Evolutionary conservation across 1,140 invertebrate genomes (phyloP).

Genomic region (Leptoteleia sp.): DNA sequence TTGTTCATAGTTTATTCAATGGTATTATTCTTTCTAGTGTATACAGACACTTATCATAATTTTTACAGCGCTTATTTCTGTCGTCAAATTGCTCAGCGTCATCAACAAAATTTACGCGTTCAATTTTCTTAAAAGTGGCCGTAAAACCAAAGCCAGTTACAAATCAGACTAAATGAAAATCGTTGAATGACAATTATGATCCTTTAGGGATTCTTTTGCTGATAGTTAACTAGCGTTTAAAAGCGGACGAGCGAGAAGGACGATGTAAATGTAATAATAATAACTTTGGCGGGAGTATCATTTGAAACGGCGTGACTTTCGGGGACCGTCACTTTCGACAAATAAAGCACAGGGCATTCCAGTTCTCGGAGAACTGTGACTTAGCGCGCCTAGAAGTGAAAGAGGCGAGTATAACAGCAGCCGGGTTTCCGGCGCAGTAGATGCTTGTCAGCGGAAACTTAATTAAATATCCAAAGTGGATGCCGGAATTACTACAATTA

Average conservation of each 20-base stretch:
- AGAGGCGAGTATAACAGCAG: slow-evolving; percentile 66
- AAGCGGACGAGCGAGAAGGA: slow-evolving; percentile 7
- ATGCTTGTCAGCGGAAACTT: slow-evolving; percentile 80
- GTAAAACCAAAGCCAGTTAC: slow-evolving; percentile 11
- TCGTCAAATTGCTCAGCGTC: background rate
- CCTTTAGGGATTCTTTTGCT: slow-evolving; percentile 39
- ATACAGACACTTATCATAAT: no score
- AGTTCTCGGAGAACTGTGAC: slow-evolving; percentile 54
- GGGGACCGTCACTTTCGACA: slow-evolving; percentile 62
- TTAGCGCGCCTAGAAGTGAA: slow-evolving; percentile 48
- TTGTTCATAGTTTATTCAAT: no score
- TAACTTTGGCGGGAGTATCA: slow-evolving; percentile 33
- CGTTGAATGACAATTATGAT: slow-evolving; percentile 48
- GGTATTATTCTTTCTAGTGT: no score
- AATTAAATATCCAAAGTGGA: slow-evolving; percentile 82
- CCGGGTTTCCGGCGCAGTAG: slow-evolving; percentile 58
- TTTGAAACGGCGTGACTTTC: slow-evolving; percentile 49
- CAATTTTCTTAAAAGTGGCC: slow-evolving; percentile 4
- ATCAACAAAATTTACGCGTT: slow-evolving; percentile 12
- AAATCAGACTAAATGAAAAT: slow-evolving; percentile 53
- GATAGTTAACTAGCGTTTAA: slow-evolving; percentile 26
- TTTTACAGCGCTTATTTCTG: no score
- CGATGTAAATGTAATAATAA: slow-evolving; percentile 63
- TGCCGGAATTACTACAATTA: slow-evolving; percentile 81
- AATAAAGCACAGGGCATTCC: slow-evolving; percentile 62